A percentile compares a stretch with the other conserved stretches of the same genome.
These are phyloP conservation scores for Phaonia tiefii DNA, from an alignment of 2,888 invertebrate genomes.

Conservation along the genomic window DNA sequence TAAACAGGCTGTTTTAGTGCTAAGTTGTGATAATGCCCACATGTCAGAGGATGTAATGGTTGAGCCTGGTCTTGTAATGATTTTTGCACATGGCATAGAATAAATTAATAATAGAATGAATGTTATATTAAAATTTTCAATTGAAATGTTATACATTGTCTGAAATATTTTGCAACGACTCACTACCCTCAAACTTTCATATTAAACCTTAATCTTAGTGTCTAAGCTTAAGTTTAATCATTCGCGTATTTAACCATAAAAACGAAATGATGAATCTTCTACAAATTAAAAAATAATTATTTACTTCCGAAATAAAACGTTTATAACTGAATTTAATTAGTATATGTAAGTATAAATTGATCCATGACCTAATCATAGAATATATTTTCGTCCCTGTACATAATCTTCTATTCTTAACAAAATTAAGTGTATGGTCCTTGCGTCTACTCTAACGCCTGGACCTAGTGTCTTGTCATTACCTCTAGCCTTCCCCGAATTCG, in stretches of 20 bases:
- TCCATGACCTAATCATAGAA: no score
- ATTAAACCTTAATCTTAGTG: conserved; percentile 29
- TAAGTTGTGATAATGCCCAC: conserved; percentile 96
- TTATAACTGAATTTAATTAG: no score
- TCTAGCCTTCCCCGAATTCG: not conserved
- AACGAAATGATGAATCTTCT: conserved; percentile 24
- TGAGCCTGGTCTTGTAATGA: conserved; percentile 98
- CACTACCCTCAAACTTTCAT: conserved; percentile 20
- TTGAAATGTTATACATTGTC: conserved; percentile 51
- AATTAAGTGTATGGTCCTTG: conserved; percentile 39
- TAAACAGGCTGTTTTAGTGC: conserved; percentile 96
- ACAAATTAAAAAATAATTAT: conserved; percentile 28
- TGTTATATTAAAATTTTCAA: conserved; percentile 38
- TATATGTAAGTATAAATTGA: no score
- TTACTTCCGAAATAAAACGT: no score
- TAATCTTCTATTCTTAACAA: not conserved
- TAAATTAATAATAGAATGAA: conserved; percentile 74
- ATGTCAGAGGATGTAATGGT: conserved; percentile 98
- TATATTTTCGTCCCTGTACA: no score
- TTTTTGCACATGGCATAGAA: conserved; percentile 98
- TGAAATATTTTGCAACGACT: conserved; percentile 39
- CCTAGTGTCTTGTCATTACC: conserved; percentile 21
- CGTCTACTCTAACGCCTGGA: conserved; percentile 6
- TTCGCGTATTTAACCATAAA: conserved; percentile 28
- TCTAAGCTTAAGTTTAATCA: conserved; percentile 28